Base-by-base conservation (phyloP, 2,113 vertebrate genomes). In the Pelecanus crispus region DNA sequence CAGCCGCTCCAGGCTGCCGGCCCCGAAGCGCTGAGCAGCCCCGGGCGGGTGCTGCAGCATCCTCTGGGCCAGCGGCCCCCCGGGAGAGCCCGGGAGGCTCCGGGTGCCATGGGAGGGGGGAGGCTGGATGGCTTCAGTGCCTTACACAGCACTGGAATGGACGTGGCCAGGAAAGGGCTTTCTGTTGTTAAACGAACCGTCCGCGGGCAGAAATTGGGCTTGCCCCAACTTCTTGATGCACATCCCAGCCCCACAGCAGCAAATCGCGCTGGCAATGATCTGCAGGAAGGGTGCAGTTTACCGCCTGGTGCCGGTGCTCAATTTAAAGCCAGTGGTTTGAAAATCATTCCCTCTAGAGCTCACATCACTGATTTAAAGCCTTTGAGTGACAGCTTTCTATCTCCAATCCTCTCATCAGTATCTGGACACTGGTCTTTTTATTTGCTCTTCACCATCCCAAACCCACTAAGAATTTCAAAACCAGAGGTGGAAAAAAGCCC, bases 91-190 rank as follows among this genome's bases (percentile, higher is more conserved):
- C 0, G 0, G 11, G 6, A 36, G 3, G 13, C 47, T 31, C 11
- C 0, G 4, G 62, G 9, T 6, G 17, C 36, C 0, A 0, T 7
- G 10, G 32, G n/a, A n/a, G 17, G 0, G 1, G 28, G 45, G n/a
- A 0, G 2, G 2, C 32, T 24, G 50, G 7, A 3, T 11, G 45
- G 20, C 31, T 68, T 22, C 34, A 2, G 32, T 11, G 45, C 53
- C 26, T 44, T 17, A 4, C 0, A 0, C 59, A 70, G 16, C 11
- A 1, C 2, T 16, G 45, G 4, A 21, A 24, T 3, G 31, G 52
- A 32, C 28, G 53, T 3, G 4, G 47, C 22, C 65, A 19, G 77
- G 11, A 49, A 9, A 65, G 44, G 32, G 22, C 17, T 49, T 66
- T 29, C 52, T 61, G 45, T 25, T 55, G n/a, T 52, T 62, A 31